phyloP scores from a whole-genome alignment of 2,797 vertebrate species.

The Sphenodon punctatus region DNA sequence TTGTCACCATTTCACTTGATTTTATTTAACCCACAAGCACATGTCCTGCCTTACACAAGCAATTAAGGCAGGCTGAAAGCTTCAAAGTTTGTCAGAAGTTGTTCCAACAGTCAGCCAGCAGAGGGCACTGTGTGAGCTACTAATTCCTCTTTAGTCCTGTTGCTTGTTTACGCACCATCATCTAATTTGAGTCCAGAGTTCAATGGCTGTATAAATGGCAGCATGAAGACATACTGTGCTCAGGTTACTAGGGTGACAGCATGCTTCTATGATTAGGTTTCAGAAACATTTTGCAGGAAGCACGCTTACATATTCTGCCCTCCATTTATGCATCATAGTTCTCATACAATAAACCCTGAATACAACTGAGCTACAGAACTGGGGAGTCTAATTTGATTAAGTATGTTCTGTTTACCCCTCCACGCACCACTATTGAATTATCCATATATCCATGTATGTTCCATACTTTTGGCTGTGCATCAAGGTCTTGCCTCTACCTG shows the following conservation, averaged over 20 bases:
- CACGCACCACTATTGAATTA: neutral
- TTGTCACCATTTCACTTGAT: neutral
- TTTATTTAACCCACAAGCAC: neutral
- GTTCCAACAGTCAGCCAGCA: conserved; percentile 56
- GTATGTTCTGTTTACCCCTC: neutral
- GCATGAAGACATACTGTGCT: neutral
- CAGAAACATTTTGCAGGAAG: conserved; percentile 31
- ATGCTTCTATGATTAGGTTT: neutral
- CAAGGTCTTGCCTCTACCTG: conserved; percentile 38
- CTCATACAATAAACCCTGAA: neutral
- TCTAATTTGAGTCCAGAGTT: neutral
- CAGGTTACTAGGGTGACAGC: neutral
- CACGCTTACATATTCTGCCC: conserved; percentile 20
- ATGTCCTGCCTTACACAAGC: neutral
- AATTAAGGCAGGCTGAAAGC: neutral
- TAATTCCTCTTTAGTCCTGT: neutral
- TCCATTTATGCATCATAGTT: neutral
- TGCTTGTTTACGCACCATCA: neutral
- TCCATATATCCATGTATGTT: neutral
- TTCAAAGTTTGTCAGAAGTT: neutral
- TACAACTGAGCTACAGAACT: neutral
- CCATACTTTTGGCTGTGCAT: conserved; percentile 40
- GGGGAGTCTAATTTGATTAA: neutral
- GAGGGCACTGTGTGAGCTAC: conserved; percentile 72
- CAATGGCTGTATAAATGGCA: neutral